These are phyloP conservation scores for Stigmatopora argus DNA, from an alignment of 2,113 vertebrate species.

Conservation along the genomic window DNA sequence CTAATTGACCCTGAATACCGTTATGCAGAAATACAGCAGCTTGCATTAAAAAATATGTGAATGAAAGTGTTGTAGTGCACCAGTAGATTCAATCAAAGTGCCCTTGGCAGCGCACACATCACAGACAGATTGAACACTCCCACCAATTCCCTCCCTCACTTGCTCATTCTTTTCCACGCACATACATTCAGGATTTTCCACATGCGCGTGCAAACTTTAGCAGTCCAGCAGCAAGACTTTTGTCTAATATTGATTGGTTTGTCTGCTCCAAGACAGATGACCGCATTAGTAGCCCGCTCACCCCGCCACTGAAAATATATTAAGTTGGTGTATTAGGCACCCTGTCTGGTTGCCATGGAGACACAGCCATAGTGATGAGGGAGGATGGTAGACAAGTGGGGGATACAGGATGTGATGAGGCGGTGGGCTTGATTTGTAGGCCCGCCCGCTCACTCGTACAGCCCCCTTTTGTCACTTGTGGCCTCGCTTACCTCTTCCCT, in stretches of 20 bases:
- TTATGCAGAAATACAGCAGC: background rate
- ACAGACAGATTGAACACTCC: slow-evolving; percentile 6
- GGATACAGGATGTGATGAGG: slow-evolving; percentile 67
- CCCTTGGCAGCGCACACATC: slow-evolving; percentile 15
- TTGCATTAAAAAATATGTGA: slow-evolving; percentile 6
- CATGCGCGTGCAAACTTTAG: slow-evolving; percentile 42
- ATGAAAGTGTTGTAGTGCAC: slow-evolving; percentile 8
- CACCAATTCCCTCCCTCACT: background rate
- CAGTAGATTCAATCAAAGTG: slow-evolving; percentile 24
- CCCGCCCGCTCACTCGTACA: slow-evolving; percentile 37
- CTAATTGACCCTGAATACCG: background rate
- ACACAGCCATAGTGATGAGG: slow-evolving; percentile 61
- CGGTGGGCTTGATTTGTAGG: slow-evolving; percentile 68
- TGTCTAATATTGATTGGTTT: slow-evolving; percentile 72
- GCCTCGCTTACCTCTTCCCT: slow-evolving; percentile 24
- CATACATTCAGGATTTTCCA: slow-evolving; percentile 44
- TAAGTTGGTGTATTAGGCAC: slow-evolving; percentile 76
- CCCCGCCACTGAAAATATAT: slow-evolving; percentile 77
- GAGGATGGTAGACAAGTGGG: slow-evolving; percentile 49
- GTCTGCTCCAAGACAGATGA: slow-evolving; percentile 75
- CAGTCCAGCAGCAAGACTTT: slow-evolving; percentile 56
- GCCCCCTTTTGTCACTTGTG: slow-evolving; percentile 45
- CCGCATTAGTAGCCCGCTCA: slow-evolving; percentile 76
- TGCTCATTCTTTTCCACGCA: slow-evolving; percentile 2
- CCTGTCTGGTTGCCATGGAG: slow-evolving; percentile 78